Conservation (phyloP, 2,888 invertebrate genomes). For the Tetropium fuscum region DNA sequence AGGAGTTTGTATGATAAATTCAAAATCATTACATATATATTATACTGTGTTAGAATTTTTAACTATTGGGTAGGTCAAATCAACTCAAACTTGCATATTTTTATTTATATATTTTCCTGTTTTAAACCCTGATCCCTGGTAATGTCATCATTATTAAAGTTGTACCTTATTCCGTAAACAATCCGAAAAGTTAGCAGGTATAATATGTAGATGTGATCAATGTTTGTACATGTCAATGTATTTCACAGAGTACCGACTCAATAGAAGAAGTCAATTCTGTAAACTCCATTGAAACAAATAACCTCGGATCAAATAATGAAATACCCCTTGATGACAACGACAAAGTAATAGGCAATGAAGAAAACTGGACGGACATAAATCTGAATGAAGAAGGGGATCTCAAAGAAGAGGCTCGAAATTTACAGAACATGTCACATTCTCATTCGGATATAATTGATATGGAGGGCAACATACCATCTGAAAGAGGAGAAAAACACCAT, state of each 20-base stretch:
- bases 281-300: constrained; percentile 80
- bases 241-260: constrained; percentile 84
- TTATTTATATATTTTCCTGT: no score
- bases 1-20: no score
- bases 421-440: constrained; percentile 70
- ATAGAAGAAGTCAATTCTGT: constrained; percentile 83
- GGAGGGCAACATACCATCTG: constrained; percentile 72
- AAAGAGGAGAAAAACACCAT: constrained; percentile 74
- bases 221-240: no score
- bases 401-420: constrained; percentile 69
- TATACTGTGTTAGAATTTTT: no score
- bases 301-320: constrained; percentile 78
- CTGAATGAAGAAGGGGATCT: constrained; percentile 83
- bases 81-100: no score
- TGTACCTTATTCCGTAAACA: no score
- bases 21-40: no score
- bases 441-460: constrained; percentile 73
- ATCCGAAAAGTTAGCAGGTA: no score
- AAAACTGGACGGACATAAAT: constrained; percentile 94
- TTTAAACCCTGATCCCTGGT: no score
- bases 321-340: constrained; percentile 76
- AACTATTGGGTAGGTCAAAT: no score
- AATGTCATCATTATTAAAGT: no score
- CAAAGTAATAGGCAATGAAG: constrained; percentile 80
- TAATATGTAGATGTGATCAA: no score